These are phyloP conservation scores for Pygoscelis antarcticus DNA, from an alignment of 2,113 vertebrate genomes.

Conservation along the genomic window DNA sequence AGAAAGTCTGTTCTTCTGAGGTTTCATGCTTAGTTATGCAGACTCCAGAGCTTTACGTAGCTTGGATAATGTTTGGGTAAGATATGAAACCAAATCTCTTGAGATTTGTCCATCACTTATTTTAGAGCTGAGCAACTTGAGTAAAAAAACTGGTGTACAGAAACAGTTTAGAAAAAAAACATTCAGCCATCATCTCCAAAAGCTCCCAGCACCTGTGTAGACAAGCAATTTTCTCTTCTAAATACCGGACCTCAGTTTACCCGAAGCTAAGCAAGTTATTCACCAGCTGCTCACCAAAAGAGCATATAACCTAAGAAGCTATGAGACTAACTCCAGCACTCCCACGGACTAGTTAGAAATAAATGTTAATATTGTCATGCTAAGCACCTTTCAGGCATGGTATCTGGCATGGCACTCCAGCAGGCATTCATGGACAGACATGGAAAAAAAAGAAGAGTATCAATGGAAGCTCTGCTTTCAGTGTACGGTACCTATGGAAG, in stretches of 20 bases:
- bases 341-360: neutral
- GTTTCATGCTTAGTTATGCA: conserved; percentile 61
- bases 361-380: neutral
- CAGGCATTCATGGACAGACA: neutral
- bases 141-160: conserved; percentile 22
- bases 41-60: conserved; percentile 66
- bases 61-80: conserved; percentile 60
- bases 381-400: neutral
- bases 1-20: conserved; percentile 62
- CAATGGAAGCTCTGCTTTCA: neutral
- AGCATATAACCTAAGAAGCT: neutral
- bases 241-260: neutral
- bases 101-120: conserved; percentile 57
- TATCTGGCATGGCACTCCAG: neutral
- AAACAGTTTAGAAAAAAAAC: neutral
- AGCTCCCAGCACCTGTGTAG: neutral
- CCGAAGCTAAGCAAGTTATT: neutral
- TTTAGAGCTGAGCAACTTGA: conserved; percentile 35
- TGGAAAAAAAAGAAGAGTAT: neutral
- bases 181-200: neutral
- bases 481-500: neutral
- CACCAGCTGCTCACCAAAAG: neutral
- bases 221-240: neutral
- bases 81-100: conserved; percentile 56
- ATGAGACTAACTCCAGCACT: neutral